Evolutionary conservation across 1,140 invertebrate genomes (phyloP).

Genomic region (Oscheius sp.): DNA sequence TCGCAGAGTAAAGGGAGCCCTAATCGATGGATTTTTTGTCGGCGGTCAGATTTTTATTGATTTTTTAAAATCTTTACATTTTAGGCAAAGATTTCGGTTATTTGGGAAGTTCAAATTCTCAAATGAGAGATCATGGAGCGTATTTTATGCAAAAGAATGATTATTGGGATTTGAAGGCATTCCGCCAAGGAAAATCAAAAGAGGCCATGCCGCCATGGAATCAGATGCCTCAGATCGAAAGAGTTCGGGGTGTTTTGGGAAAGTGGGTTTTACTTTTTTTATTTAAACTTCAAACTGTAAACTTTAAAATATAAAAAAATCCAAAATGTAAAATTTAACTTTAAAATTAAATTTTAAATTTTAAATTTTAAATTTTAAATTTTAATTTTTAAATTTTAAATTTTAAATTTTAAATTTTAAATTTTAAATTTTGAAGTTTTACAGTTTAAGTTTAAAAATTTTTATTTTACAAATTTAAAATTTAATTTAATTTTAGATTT

Average conservation of each 20-base stretch:
- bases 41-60: background rate
- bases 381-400: too few species aligned
- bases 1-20: background rate
- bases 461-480: too few species aligned
- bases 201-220: background rate
- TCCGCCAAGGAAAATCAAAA: background rate
- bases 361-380: too few species aligned
- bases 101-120: slow-evolving; percentile 58
- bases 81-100: slow-evolving; percentile 31
- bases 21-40: background rate
- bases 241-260: slow-evolving; percentile 12
- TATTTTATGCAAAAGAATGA: slow-evolving; percentile 50
- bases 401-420: too few species aligned
- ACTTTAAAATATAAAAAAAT: too few species aligned
- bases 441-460: too few species aligned
- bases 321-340: too few species aligned
- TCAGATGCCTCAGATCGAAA: slow-evolving; percentile 11
- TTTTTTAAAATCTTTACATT: background rate
- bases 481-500: slow-evolving; percentile 27
- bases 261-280: background rate
- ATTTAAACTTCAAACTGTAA: too few species aligned
- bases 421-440: too few species aligned
- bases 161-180: background rate
- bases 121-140: slow-evolving; percentile 56
- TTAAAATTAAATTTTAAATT: too few species aligned